Base-by-base conservation (phyloP, 2,888 invertebrate species). In the Agrochola circellaris region DNA sequence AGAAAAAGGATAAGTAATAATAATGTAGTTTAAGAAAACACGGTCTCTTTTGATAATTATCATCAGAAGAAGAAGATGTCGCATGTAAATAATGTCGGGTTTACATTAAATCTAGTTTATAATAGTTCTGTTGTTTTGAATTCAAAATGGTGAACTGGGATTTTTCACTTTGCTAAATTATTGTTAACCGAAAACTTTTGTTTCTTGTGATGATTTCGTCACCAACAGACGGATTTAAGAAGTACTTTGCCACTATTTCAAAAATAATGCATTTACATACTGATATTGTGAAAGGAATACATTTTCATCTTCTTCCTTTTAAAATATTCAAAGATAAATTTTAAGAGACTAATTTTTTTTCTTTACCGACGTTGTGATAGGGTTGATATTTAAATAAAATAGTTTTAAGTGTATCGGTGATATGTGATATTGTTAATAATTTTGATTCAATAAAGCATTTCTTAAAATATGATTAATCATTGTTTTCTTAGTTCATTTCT, bases 1-100 rank as follows among this genome's bases (percentile, higher is more conserved):
- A 71, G 48, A 79, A 79, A 61, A 83, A 86, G 54, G n/a, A 54
- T 56, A 74, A 75, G 42, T 79, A 65, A 71, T 75, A 65, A 68
- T 13, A 42, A 61, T 48, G 7, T 73, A 70, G 61, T 23, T 34
- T 42, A 34, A 85, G 45, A 60, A 42, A 56, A 73, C 69, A 67
- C 51, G 85, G 60, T 60, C 38, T 82, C 66, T 72, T 72, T 69
- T 61, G 56, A 30, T 61, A 68, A 69, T 75, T 81, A 68, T 72
- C 77, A 61, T 65, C 42, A 45, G 15, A 45, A 13, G 45, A 45
- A 61, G 9, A 65, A 65, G 51, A 58, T 34, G 30, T 38, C 70
- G 30, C 1, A 51, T 48, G 15, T 70, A 67, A 67, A 15, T 58
- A 23, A 9, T 58, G 13, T 45, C 65, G 30, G 17, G 34, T 51